Base-by-base conservation (phyloP, 2,888 invertebrate genomes). In the Ommatoiulus sabulosus region DNA sequence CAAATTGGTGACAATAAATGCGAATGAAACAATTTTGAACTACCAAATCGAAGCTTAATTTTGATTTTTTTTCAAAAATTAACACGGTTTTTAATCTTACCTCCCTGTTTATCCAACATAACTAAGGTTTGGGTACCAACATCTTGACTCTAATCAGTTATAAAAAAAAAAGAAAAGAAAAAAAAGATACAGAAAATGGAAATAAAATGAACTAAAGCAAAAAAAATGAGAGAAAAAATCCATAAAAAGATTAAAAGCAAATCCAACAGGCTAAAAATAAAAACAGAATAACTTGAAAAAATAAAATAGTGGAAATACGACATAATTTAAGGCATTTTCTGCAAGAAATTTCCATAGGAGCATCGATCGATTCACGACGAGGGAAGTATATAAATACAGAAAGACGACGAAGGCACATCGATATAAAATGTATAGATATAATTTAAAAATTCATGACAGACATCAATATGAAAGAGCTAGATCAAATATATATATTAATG, bases 141-240 rank as follows among this genome's bases (percentile, higher is more conserved):
- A 85, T 89, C 89, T 57, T 89, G 89, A 57, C 89, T 90, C 89
- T 90, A 89, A 87, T 88, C 87, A 90, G 88, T 35, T n/a, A 88
- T 90, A 89, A 87, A 72, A 46, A 84, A 88, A 88, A 88, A 80
- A 85, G 86, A 89, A 44, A 89, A 72, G 46, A 86, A 44, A 89
- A 89, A 87, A 90, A 87, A 17, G 63, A 24, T 46, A 86, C 57
- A 87, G 63, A 85, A 90, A 89, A 86, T 43, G 57, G 88, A 84
- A 84, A 86, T 44, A 52, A 89, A 88, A 85, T 89, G 90, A 72
- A 46, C 52, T 15, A 44, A 44, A 0, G 43, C 35, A n/a, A 72
- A 24, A 43, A n/a, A 35, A 87, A 63, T 8, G 46, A 87, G 10
- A 87, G 20, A 8, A 87, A 63, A 52, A 20, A 57, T 12, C 80